phyloP scores from a whole-genome alignment of 2,888 invertebrate genomes.

The Xylota sylvarum region DNA sequence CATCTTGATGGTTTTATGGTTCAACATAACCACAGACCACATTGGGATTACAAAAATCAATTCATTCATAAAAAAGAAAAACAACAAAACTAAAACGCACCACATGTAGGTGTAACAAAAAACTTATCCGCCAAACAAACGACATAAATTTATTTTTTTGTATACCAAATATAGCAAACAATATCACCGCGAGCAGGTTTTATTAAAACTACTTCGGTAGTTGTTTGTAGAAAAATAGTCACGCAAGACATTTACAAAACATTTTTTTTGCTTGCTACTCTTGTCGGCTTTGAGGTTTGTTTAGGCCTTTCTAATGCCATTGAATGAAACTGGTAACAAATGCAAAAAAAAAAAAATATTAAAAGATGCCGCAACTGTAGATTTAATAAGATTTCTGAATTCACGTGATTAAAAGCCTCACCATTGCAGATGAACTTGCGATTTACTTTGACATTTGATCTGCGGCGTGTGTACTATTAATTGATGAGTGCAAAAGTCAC shows the following conservation, averaged over 20 bases:
- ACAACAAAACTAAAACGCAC: conserved; percentile 5
- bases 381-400: conserved; percentile 3
- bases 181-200: conserved; percentile 42
- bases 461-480: neutral
- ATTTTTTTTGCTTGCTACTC: neutral
- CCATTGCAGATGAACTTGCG: neutral
- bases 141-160: conserved; percentile 38
- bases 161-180: conserved; percentile 43
- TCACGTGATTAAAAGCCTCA: neutral
- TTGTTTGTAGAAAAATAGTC: conserved; percentile 2
- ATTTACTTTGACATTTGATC: conserved; percentile 29
- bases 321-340: neutral
- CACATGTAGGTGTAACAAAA: conserved; percentile 42
- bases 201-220: conserved; percentile 23
- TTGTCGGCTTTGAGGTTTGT: neutral
- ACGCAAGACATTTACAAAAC: conserved; percentile 19
- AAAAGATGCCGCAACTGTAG: conserved; percentile 5
- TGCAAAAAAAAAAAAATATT: neutral
- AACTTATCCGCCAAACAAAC: conserved; percentile 30
- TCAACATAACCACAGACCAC: conserved; percentile 24
- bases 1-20: conserved; percentile 12
- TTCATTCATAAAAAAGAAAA: neutral
- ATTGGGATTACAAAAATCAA: conserved; percentile 7
- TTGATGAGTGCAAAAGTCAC: conserved; percentile 15
- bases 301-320: conserved; percentile 33